These are phyloP conservation scores for Clanis bilineata DNA, from an alignment of 2,888 invertebrate species.

Conservation along the genomic window DNA sequence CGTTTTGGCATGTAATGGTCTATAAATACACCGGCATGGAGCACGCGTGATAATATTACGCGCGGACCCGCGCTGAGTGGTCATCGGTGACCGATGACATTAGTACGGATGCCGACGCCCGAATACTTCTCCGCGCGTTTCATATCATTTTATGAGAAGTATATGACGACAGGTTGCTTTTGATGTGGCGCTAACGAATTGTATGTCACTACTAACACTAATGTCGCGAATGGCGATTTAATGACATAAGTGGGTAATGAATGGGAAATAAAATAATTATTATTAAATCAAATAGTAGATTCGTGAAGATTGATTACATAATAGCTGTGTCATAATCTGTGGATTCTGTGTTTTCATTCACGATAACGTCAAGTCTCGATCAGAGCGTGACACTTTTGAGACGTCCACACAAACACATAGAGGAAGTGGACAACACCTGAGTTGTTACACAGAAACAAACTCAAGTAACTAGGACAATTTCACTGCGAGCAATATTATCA, in stretches of 20 bases:
- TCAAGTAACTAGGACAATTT: too few species aligned
- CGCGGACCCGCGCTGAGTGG: too few species aligned
- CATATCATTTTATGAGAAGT: background rate
- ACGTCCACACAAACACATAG: too few species aligned
- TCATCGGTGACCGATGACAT: constrained; percentile 26
- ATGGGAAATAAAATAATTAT: background rate
- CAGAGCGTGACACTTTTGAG: too few species aligned
- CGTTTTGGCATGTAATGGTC: constrained; percentile 21
- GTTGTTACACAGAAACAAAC: too few species aligned
- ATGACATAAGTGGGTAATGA: background rate
- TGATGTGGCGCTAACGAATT: background rate
- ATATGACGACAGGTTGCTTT: background rate
- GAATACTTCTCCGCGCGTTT: background rate
- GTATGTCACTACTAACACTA: background rate
- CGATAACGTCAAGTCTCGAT: too few species aligned
- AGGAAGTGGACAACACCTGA: too few species aligned
- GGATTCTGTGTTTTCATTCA: too few species aligned
- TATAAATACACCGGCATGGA: constrained; percentile 33
- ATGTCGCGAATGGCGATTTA: background rate
- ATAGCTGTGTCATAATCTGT: too few species aligned
- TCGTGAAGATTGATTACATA: too few species aligned
- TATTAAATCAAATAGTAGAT: background rate
- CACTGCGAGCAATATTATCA: too few species aligned
- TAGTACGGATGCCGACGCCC: constrained; percentile 2
- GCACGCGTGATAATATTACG: constrained; percentile 39